These are phyloP conservation scores for Arbacia lixula DNA, from an alignment of 53 echinoderm and acorn worm species.

Conservation along the genomic window DNA sequence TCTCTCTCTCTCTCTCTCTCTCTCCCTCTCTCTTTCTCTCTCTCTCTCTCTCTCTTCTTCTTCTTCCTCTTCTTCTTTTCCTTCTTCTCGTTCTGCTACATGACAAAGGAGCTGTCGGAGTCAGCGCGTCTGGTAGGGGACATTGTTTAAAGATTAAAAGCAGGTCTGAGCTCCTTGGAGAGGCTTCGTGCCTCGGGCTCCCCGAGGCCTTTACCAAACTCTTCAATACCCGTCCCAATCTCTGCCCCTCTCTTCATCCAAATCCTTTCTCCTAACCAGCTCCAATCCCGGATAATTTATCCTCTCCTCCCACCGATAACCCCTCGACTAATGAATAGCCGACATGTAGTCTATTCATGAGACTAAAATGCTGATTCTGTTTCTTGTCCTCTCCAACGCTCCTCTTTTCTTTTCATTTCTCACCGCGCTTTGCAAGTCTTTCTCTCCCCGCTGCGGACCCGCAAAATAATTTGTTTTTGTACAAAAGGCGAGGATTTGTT, in stretches of 20 bases:
- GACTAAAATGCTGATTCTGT: slow-evolving; percentile 36
- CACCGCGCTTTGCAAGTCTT: background rate
- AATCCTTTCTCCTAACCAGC: slow-evolving; percentile 14
- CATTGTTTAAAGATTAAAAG: slow-evolving; percentile 49
- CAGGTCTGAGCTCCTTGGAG: slow-evolving; percentile 20
- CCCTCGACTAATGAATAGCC: slow-evolving; percentile 29
- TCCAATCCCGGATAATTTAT: slow-evolving; percentile 35
- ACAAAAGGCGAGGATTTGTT: slow-evolving; percentile 41
- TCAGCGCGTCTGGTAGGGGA: slow-evolving; percentile 28
- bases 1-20: too few species aligned
- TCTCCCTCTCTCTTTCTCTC: too few species aligned
- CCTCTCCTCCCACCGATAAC: slow-evolving; percentile 20
- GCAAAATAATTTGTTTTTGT: slow-evolving; percentile 52
- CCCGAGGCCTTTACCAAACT: background rate
- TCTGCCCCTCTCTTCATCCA: slow-evolving; percentile 1
- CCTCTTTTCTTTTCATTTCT: slow-evolving; percentile 4
- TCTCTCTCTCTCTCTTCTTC: too few species aligned
- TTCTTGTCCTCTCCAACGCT: slow-evolving; percentile 30
- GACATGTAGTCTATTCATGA: slow-evolving; percentile 35
- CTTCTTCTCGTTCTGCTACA: background rate
- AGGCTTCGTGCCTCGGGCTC: slow-evolving; percentile 47
- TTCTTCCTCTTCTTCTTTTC: background rate
- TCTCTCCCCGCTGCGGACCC: slow-evolving; percentile 2
- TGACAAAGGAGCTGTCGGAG: slow-evolving; percentile 41
- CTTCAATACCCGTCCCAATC: slow-evolving; percentile 33